phyloP scores from a whole-genome alignment of 2,888 invertebrate genomes.

The Nomada hirtipes region DNA sequence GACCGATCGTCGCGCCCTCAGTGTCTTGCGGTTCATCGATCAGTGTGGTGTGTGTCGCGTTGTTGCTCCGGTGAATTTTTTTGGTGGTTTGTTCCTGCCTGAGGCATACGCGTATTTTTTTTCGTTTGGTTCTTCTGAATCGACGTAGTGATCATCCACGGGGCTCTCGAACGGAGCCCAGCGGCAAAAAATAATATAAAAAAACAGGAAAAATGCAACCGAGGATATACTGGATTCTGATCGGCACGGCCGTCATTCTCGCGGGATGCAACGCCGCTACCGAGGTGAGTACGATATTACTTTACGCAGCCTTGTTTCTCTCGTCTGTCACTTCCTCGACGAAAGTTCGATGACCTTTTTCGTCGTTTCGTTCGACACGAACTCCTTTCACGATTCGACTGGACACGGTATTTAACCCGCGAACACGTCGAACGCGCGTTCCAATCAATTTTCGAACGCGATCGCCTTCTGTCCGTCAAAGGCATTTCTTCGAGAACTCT shows the following conservation, averaged over 20 bases:
- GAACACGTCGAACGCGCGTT: slow-evolving; percentile 25
- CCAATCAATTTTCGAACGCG: slow-evolving; percentile 3
- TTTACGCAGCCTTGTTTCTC: slow-evolving; percentile 25
- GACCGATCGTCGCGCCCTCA: slow-evolving; percentile 81
- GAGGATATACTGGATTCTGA: slow-evolving; percentile 91
- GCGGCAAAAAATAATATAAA: slow-evolving; percentile 28
- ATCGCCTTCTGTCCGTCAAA: not conserved
- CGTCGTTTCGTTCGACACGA: not conserved
- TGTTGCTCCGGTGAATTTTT: slow-evolving; percentile 79
- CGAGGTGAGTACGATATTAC: slow-evolving; percentile 87
- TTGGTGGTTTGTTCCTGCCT: slow-evolving; percentile 74
- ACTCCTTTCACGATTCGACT: not conserved
- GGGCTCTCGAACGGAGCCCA: slow-evolving; percentile 61
- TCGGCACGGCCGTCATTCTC: slow-evolving; percentile 90
- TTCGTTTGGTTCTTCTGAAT: slow-evolving; percentile 41
- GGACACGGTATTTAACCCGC: not conserved
- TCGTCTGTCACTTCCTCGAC: slow-evolving; percentile 34
- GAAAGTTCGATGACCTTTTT: slow-evolving; percentile 27
- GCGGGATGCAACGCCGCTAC: slow-evolving; percentile 90
- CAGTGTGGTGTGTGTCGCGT: slow-evolving; percentile 82
- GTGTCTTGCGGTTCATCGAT: slow-evolving; percentile 83
- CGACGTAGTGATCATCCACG: slow-evolving; percentile 42
- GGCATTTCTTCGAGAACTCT: slow-evolving; percentile 3
- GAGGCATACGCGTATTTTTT: slow-evolving; percentile 43
- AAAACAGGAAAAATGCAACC: slow-evolving; percentile 86